Base-by-base conservation (phyloP, 1,140 invertebrate species). In the Xylocopa sonorina region DNA sequence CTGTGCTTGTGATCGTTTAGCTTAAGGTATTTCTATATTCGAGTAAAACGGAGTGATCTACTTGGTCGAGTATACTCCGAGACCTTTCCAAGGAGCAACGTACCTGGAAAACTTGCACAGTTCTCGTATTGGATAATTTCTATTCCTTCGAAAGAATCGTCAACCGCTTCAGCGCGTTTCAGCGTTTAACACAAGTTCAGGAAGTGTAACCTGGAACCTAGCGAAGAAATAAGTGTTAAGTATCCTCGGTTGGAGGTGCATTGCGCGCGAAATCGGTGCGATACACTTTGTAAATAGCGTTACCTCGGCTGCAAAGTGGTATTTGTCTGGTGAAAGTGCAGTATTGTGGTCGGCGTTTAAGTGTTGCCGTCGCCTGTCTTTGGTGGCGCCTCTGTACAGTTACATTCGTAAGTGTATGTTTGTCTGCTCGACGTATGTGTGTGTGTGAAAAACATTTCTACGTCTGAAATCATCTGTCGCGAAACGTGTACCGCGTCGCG, bases 1-100 rank as follows among this genome's bases (percentile, higher is more conserved):
- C 78, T 86, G 87, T 89, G 80, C 80, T 89, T 86, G 88, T 90
- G 88, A 77, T 90, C 85, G 89, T 89, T 88, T 86, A 88, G 84
- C 58, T 85, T 88, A 89, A 72, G 43, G 81, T 73, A 64, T 81
- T 46, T 62, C 46, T 43, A 10, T 43, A 10, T 48, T 27, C 12
- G 14, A 10, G 4, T 27, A n/a, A n/a, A n/a, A 3, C 21, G 43
- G 57, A 66, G 41, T 68, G 64, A 38, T 58, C n/a, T 21, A 29
- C 29, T 10, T 10, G 6, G 29, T n/a, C 5, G n/a, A 18, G 21
- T 21, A n/a, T n/a, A 5, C 32, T 69, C 27, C 21, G 7, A 2
- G 6, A 6, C 18, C 10, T 16, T 9, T 3, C 18, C 34, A 5
- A 46, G 4, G n/a, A 24, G 12, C 3, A 43, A 10, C 5, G 27